phyloP scores from a whole-genome alignment of 92 coral and sea anemone genomes.

The Parazoanthus atlanticus region DNA sequence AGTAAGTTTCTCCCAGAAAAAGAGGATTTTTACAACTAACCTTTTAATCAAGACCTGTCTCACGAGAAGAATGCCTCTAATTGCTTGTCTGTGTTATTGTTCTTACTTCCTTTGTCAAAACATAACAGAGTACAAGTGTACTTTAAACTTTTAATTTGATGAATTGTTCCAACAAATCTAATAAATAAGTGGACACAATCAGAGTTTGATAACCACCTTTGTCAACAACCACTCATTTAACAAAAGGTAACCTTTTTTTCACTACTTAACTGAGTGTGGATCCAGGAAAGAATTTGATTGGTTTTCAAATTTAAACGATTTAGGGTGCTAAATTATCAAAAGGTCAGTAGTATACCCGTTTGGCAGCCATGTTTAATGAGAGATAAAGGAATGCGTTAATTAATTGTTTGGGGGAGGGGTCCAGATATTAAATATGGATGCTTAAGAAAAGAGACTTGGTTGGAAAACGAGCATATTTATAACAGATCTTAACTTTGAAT shows the following conservation, averaged over 20 bases:
- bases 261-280: neutral
- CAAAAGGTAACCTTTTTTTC: conserved; percentile 10
- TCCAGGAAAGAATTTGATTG: neutral
- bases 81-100: neutral
- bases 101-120: neutral
- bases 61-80: neutral
- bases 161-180: neutral
- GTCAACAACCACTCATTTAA: conserved; percentile 8
- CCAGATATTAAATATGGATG: too few species aligned
- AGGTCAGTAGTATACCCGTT: too few species aligned
- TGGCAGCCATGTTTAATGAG: too few species aligned
- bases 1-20: conserved; percentile 5
- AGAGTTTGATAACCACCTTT: neutral
- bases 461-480: too few species aligned
- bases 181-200: neutral
- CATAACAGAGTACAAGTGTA: neutral
- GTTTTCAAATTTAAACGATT: neutral
- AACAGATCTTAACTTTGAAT: too few species aligned
- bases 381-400: too few species aligned
- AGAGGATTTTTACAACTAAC: neutral
- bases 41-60: neutral
- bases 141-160: neutral
- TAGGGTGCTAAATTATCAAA: too few species aligned
- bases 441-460: too few species aligned
- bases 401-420: too few species aligned